Evolutionary conservation across 2,888 invertebrate species (phyloP).

Genomic region (Pammene fasciana): DNA sequence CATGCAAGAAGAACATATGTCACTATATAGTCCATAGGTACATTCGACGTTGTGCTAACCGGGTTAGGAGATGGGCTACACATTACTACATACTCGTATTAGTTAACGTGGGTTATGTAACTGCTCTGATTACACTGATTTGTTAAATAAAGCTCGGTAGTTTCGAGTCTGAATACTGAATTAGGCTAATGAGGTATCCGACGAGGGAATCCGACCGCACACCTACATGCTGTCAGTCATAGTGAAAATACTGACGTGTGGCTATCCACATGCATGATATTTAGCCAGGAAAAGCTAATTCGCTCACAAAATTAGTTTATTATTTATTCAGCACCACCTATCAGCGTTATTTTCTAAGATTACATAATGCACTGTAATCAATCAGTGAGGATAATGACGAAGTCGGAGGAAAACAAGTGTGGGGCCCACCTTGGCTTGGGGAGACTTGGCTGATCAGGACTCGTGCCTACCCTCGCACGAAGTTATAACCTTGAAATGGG

Average conservation of each 20-base stretch:
- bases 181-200: constrained; percentile 30
- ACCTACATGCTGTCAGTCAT: not conserved
- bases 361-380: no score
- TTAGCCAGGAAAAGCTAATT: not conserved
- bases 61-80: constrained; percentile 7
- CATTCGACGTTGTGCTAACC: constrained; percentile 3
- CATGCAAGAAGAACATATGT: constrained; percentile 9
- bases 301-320: no score
- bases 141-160: constrained; percentile 30
- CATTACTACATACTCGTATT: constrained; percentile 32
- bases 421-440: no score
- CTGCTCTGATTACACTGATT: constrained; percentile 37
- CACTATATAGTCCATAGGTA: not conserved
- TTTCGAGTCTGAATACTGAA: constrained; percentile 31
- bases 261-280: not conserved
- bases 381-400: no score
- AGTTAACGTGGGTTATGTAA: constrained; percentile 21
- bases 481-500: no score
- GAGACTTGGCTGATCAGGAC: no score
- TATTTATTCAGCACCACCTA: no score
- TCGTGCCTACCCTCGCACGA: no score
- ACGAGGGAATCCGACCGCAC: constrained; percentile 12
- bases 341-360: no score
- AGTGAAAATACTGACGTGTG: not conserved
- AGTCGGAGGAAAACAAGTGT: no score